A percentile compares a stretch with the other conserved stretches of the same genome.
Conservation (phyloP, 2,113 vertebrate species). For the Oreochromis tanganicae region DNA sequence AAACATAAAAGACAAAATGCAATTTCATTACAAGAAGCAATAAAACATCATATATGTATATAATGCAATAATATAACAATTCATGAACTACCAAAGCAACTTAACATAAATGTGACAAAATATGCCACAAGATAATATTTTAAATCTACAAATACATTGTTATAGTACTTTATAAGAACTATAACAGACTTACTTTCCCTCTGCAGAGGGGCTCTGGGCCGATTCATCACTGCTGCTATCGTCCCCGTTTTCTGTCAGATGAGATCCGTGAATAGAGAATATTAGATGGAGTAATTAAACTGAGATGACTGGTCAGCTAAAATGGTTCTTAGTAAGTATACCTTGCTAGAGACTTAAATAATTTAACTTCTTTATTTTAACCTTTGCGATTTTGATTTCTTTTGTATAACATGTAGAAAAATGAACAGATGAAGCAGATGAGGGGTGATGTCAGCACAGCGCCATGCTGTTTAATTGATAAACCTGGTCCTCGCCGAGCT, state of each 20-base stretch:
- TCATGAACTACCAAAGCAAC: neutral
- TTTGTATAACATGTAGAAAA: neutral
- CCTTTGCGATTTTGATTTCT: neutral
- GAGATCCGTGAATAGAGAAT: neutral
- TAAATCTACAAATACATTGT: neutral
- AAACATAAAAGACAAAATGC: neutral
- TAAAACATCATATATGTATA: neutral
- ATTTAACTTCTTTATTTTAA: neutral
- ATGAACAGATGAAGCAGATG: conserved; percentile 53
- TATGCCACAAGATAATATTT: neutral
- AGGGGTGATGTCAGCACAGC: conserved; percentile 41
- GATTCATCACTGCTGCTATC: conserved; percentile 93
- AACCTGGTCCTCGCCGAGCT: neutral
- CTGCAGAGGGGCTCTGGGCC: conserved; percentile 84
- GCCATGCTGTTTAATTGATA: conserved; percentile 56
- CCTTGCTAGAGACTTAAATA: neutral
- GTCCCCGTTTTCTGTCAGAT: conserved; percentile 81
- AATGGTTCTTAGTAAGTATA: neutral
- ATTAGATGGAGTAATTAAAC: neutral
- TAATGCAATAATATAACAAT: neutral
- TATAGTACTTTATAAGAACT: neutral
- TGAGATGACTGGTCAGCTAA: neutral
- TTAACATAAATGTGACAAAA: neutral
- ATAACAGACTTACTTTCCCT: conserved; percentile 79
- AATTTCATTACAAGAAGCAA: neutral